A percentile compares a stretch with the other conserved stretches of the same genome.
These are phyloP conservation scores for Oryctolagus cuniculus DNA, from an alignment of 2,113 vertebrate genomes.

Conservation along the genomic window DNA sequence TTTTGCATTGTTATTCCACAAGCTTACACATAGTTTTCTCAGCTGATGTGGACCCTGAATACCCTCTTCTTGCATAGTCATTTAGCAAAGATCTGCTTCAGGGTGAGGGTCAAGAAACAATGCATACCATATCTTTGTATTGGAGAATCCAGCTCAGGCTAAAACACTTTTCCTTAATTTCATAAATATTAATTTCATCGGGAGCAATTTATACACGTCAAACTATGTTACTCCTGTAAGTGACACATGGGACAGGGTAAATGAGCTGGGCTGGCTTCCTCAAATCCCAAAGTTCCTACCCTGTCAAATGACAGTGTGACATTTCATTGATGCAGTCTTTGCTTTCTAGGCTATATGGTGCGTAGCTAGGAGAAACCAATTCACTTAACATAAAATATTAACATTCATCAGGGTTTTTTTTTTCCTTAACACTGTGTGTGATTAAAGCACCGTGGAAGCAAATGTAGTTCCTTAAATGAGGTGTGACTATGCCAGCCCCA, in stretches of 20 bases:
- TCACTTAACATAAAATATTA: constrained; percentile 86
- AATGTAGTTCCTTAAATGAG: constrained; percentile 84
- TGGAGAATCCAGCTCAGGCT: background rate
- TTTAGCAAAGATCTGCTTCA: background rate
- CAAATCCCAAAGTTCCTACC: background rate
- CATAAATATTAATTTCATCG: constrained; percentile 30
- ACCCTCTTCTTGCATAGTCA: background rate
- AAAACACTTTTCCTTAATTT: background rate
- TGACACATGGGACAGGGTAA: background rate
- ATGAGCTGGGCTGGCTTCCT: background rate
- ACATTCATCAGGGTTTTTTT: constrained; percentile 74
- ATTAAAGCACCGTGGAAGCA: constrained; percentile 85
- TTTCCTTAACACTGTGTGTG: constrained; percentile 61
- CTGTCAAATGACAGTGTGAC: background rate
- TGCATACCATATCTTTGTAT: background rate
- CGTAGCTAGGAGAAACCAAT: constrained; percentile 64
- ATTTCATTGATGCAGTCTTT: background rate
- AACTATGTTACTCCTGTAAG: background rate
- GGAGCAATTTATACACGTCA: constrained; percentile 38
- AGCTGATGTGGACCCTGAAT: background rate
- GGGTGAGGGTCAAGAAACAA: background rate
- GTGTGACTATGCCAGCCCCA: constrained; percentile 78
- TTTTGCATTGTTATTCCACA: constrained; percentile 7
- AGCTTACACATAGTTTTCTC: background rate
- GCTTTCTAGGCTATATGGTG: background rate